Conservation (phyloP, 2,797 vertebrate species). For the Molossus molossus region DNA sequence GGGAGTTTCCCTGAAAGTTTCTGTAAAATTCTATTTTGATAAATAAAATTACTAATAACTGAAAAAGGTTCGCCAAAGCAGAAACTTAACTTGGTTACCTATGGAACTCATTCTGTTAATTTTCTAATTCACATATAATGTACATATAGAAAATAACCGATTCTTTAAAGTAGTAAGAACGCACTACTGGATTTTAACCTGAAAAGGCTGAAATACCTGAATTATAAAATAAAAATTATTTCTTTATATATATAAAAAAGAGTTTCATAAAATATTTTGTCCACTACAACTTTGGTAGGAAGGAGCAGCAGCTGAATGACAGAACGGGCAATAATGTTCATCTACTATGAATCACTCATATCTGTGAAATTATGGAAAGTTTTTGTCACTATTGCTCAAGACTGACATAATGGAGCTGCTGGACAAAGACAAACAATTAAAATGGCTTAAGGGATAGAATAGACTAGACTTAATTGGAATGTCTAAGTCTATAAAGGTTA, state of each 20-base stretch:
- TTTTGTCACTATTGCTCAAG: not conserved
- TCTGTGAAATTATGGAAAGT: not conserved
- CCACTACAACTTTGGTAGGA: not conserved
- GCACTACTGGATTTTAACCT: not conserved
- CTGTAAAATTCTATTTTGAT: conserved; percentile 8
- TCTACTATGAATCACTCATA: not conserved
- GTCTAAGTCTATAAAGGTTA: conserved; percentile 10
- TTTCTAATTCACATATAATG: not conserved
- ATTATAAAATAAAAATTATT: conserved; percentile 11
- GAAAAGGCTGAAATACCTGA: conserved; percentile 1
- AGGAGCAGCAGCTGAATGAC: not conserved
- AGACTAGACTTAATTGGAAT: not conserved
- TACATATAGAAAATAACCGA: not conserved
- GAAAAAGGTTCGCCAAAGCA: not conserved
- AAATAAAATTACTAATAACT: conserved; percentile 18
- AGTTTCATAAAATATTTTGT: not conserved
- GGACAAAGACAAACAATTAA: conserved; percentile 24
- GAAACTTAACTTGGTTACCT: not conserved
- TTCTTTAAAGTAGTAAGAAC: conserved; percentile 8
- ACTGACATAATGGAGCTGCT: not conserved
- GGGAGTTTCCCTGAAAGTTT: conserved; percentile 16
- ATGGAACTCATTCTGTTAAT: conserved; percentile 6
- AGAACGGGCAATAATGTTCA: not conserved
- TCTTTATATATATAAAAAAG: not conserved
- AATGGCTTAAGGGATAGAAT: not conserved